These are phyloP conservation scores for Saturnia pavonia DNA, from an alignment of 2,888 invertebrate species.

Conservation along the genomic window DNA sequence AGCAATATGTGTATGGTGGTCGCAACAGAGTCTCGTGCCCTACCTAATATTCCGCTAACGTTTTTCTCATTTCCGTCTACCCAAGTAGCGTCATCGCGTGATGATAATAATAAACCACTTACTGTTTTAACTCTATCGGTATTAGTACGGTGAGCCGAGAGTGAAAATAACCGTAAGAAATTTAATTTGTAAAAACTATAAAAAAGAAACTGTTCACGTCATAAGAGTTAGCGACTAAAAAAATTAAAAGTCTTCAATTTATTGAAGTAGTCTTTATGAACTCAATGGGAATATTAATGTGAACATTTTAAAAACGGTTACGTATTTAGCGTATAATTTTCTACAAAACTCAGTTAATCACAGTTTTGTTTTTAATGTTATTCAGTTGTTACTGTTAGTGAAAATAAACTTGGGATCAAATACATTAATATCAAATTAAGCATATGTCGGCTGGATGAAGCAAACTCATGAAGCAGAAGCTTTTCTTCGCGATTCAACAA, in stretches of 20 bases:
- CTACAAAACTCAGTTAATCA: too few relatives aligned
- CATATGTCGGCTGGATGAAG: too few relatives aligned
- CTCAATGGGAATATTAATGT: neutral
- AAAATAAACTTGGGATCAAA: too few relatives aligned
- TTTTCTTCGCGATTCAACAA: too few relatives aligned
- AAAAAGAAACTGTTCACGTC: neutral
- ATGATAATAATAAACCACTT: neutral
- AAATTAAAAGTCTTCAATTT: neutral
- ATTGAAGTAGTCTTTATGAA: neutral
- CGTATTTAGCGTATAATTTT: too few relatives aligned
- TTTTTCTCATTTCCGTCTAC: neutral
- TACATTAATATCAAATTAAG: too few relatives aligned
- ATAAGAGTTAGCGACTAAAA: neutral
- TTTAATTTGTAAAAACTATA: neutral
- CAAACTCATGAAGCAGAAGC: too few relatives aligned
- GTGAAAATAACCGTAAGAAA: constrained; percentile 9
- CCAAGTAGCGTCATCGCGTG: neutral
- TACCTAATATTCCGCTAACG: neutral
- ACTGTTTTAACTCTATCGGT: neutral
- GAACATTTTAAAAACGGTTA: neutral
- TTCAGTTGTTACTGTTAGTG: too few relatives aligned
- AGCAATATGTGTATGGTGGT: neutral
- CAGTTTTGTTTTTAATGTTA: too few relatives aligned
- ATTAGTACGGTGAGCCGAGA: constrained; percentile 6
- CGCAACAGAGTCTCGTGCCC: neutral